Evolutionary conservation across 1,140 invertebrate genomes (phyloP), one percentile per base, ranked within the genome.

Genomic region (Mylabris phalerata): DNA sequence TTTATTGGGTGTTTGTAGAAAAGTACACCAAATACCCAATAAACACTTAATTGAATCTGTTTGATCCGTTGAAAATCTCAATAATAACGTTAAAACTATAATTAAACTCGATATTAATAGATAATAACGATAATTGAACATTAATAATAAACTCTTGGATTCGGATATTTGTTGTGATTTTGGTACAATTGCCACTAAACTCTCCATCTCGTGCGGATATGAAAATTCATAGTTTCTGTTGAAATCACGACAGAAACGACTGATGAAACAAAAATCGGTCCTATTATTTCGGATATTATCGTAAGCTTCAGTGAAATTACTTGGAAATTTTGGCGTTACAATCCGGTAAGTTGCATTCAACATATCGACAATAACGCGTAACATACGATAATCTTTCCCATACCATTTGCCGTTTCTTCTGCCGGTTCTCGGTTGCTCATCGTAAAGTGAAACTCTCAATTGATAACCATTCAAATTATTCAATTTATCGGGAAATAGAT

Each of bases 211-310:
- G 24, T 48, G 32, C 10, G 54, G 45, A 39, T 56, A 48, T 0
- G 54, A 40, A 39, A 48, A 56, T 39, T 56, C 47, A 13, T 27
- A 40, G 10, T 48, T 19, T 56, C 48, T 10, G 19, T 24, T 42
- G 19, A 39, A 11, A 10, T 56, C 6, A 32, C n/a, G 13, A n/a
- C 45, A 46, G 10, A 48, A 48, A 4, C 48, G 54, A 43, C 54
- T 56, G 13, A 56, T 39, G 10, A 56, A 56, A 9, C 54, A 48
- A 38, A 56, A 56, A 43, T 56, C 54, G 10, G 39, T 48, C 1
- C 26, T 24, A 7, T 42, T 40, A 13, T 48, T 56, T 9, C 19
- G 24, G 27, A 48, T 24, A 48, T 48, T 45, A n/a, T 56, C 10
- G 46, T 56, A 56, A 9, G 39, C 39, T 27, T 45, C 47, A 41